These are phyloP conservation scores for Cochlearius cochlearius DNA, from an alignment of 2,113 vertebrate species.

Conservation along the genomic window DNA sequence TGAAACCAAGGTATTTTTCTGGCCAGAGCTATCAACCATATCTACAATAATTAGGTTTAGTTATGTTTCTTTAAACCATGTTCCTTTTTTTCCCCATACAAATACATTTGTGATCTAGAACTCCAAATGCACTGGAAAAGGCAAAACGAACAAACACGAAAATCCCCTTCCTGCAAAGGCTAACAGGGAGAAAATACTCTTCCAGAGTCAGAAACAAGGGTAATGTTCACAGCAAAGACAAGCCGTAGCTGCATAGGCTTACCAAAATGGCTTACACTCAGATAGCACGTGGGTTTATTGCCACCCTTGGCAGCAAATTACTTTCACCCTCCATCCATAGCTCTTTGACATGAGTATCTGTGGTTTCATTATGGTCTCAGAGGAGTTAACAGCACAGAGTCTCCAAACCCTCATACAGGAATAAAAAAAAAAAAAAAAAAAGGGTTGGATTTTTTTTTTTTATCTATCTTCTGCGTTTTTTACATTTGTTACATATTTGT, in stretches of 20 bases:
- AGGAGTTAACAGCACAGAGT: neutral
- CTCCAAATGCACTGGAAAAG: neutral
- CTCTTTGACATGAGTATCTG: neutral
- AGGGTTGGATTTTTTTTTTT: neutral
- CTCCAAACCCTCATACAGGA: neutral
- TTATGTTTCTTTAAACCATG: neutral
- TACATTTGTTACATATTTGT: slow-evolving; percentile 11
- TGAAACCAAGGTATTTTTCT: slow-evolving; percentile 29
- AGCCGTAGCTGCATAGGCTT: neutral
- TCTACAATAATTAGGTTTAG: neutral
- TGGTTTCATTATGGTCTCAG: neutral
- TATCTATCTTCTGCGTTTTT: neutral
- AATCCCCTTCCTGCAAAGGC: neutral
- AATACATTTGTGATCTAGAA: neutral
- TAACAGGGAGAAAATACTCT: neutral
- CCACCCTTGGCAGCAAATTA: neutral
- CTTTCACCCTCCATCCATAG: neutral
- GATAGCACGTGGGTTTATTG: neutral
- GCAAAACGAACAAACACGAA: neutral
- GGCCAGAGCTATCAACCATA: neutral
- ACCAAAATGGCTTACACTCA: neutral
- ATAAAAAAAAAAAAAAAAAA: neutral
- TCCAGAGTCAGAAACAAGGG: neutral
- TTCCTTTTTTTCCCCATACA: neutral
- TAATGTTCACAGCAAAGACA: neutral